Base-by-base conservation (phyloP, 2,797 vertebrate genomes). In the Heterohyrax brucei region DNA sequence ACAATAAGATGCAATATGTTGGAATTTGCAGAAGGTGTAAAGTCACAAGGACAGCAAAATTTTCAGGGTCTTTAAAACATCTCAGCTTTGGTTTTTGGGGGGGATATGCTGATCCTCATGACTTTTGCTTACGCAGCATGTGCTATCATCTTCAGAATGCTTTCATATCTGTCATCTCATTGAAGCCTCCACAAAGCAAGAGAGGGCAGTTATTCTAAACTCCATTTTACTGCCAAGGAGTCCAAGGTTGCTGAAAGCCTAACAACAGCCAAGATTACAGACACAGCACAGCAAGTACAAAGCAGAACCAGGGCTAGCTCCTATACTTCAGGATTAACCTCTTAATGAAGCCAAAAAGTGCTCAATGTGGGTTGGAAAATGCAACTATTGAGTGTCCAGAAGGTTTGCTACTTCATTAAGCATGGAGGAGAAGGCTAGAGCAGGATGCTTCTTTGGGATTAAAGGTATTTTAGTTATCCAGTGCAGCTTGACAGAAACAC, bases 1-100 rank as follows among this genome's bases (percentile, higher is more conserved):
- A 46, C 16, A 24, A 80, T 76, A 75, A 70, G 6, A 5, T 70
- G 19, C 44, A 30, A 84, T 85, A 85, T 56, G 76, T 0, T 50
- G 61, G 62, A n/a, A 76, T 68, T 76, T 91, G 53, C 39, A 46
- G 30, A 10, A 64, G 14, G 5, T 16, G 16, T 80, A 21, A 92
- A 77, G 18, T 91, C 19, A 72, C 2, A 46, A 81, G 66, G 4
- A 64, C 4, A 56, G 5, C 53, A 81, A 18, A 16, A 53, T 75
- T 83, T 90, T 79, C n/a, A 24, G 39, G 28, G 1, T 28, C 21
- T 79, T 87, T 75, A 53, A 94, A 82, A 70, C 10, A 90, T 92
- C 14, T 28, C 1, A 5, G 26, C 24, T 12, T 22, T n/a, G 16
- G 0, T 82, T 10, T 76, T 4, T 89, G 48, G 21, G 62, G 30